Percentiles rank a stretch among this genome's conserved stretches.
Conservation (phyloP, 2,113 vertebrate genomes). For the Numida meleagris region DNA sequence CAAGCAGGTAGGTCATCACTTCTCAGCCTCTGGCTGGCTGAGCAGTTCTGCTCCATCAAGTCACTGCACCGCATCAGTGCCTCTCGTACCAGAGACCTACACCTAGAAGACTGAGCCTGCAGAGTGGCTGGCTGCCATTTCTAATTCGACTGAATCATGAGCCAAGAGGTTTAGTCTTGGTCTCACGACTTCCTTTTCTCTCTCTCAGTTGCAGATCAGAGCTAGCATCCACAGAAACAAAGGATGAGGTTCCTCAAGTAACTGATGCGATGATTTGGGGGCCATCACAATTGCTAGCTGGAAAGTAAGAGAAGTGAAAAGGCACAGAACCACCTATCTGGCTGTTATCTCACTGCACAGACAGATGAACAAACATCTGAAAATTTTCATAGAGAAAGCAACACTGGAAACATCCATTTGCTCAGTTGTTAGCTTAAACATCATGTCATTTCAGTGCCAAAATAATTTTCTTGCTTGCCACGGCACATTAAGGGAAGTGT, state of each 20-base stretch:
- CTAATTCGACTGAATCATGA: not conserved
- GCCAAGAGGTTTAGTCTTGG: not conserved
- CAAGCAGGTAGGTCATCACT: not conserved
- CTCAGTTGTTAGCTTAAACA: not conserved
- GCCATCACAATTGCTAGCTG: not conserved
- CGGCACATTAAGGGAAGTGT: conserved; percentile 24
- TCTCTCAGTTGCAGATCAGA: not conserved
- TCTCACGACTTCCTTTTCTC: not conserved
- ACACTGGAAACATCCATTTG: not conserved
- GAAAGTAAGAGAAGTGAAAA: not conserved
- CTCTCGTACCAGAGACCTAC: not conserved
- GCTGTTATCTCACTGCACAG: not conserved
- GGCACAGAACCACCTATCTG: not conserved
- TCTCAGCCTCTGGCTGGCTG: not conserved
- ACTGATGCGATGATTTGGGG: not conserved
- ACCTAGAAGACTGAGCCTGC: not conserved
- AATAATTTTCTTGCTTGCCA: conserved; percentile 44
- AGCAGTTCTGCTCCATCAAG: not conserved
- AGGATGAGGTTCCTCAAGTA: not conserved
- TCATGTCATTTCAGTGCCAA: not conserved
- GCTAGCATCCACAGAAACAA: not conserved
- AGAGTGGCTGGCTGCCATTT: not conserved
- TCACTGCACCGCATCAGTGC: fast-evolving
- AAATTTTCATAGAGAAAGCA: not conserved
- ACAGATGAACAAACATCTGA: not conserved